Conservation (phyloP, 2,797 vertebrate genomes). For the Manis javanica region DNA sequence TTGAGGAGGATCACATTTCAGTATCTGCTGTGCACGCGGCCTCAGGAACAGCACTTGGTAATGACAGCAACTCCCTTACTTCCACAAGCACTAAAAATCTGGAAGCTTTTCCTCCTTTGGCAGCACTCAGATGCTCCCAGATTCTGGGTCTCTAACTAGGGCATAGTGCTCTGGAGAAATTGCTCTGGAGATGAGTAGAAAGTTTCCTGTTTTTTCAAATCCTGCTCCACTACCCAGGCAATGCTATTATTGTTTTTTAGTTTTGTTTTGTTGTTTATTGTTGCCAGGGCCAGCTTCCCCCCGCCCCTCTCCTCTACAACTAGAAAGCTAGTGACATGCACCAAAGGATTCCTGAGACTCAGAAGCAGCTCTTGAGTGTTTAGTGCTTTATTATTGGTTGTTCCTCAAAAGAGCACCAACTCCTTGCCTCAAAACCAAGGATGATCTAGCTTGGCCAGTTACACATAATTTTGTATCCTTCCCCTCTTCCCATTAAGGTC, state of each 20-base stretch:
- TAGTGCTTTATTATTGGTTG: neutral
- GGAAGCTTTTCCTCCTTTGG: neutral
- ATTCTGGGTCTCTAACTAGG: neutral
- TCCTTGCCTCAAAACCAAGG: neutral
- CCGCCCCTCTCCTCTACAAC: neutral
- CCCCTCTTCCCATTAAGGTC: neutral
- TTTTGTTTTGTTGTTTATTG: neutral
- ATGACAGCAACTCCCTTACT: conserved; percentile 21
- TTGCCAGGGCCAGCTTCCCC: neutral
- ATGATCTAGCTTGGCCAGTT: neutral
- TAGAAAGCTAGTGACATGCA: neutral
- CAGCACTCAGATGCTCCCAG: neutral
- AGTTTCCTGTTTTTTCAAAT: neutral
- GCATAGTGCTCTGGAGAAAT: neutral
- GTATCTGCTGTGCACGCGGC: conserved; percentile 20
- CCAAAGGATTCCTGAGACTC: neutral
- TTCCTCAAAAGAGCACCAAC: neutral
- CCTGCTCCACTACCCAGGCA: neutral
- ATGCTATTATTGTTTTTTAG: neutral
- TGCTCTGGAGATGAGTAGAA: neutral
- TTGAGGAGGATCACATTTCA: conserved; percentile 71
- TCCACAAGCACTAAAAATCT: neutral
- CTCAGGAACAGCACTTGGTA: neutral
- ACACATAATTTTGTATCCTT: neutral
- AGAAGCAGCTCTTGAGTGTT: neutral